Conservation (phyloP, 2,888 invertebrate species). For the Drosophila dives region DNA sequence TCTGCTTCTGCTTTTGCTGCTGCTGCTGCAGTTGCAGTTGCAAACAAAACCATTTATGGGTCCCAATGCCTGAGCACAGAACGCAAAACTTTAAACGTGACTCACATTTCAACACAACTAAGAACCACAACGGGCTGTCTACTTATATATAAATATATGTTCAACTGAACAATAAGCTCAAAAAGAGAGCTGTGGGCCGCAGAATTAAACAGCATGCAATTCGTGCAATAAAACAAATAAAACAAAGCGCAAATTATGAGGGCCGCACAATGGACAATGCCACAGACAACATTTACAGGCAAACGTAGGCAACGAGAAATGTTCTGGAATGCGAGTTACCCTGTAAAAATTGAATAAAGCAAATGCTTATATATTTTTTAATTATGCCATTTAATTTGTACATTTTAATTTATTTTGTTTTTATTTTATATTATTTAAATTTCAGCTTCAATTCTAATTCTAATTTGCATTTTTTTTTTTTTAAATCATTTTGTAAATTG, state of each 20-base stretch:
- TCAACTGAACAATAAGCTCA: slow-evolving; percentile 35
- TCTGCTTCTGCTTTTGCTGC: slow-evolving; percentile 11
- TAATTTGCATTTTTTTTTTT: no score
- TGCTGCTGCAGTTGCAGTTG: slow-evolving; percentile 12
- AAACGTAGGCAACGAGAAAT: slow-evolving; percentile 8
- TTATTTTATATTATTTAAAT: no score
- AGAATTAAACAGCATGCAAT: slow-evolving; percentile 70
- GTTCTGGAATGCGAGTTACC: neutral
- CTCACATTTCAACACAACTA: slow-evolving; percentile 65
- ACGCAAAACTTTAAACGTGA: slow-evolving; percentile 75
- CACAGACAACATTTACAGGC: slow-evolving; percentile 35
- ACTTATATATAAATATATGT: neutral
- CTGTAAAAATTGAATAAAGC: neutral
- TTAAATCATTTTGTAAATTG: no score
- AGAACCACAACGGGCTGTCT: slow-evolving; percentile 12
- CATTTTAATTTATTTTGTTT: neutral
- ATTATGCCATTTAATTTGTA: neutral
- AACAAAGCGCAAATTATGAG: slow-evolving; percentile 77
- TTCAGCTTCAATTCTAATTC: no score
- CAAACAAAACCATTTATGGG: slow-evolving; percentile 68
- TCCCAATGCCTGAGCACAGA: slow-evolving; percentile 41
- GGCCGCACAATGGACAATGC: slow-evolving; percentile 48
- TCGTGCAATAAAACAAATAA: slow-evolving; percentile 71
- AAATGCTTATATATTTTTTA: neutral
- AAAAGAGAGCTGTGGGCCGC: slow-evolving; percentile 14